Evolutionary conservation across 2,113 vertebrate genomes (phyloP).

Genomic region (Saguinus imperator): DNA sequence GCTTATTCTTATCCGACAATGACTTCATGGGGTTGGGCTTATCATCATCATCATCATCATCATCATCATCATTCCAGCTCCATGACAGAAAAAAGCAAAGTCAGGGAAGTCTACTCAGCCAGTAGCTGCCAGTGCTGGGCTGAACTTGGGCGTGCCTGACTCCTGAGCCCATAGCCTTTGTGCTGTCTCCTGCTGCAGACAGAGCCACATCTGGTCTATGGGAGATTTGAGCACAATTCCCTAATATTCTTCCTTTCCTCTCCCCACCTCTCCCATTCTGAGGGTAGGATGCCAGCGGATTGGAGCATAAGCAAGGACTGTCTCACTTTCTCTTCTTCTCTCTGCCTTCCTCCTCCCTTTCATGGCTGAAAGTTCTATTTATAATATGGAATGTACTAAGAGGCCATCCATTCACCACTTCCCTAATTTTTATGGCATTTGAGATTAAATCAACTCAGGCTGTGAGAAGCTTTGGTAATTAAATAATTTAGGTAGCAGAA

Average conservation of each 20-base stretch:
- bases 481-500: slow-evolving; percentile 79
- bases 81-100: not conserved
- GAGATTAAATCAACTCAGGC: slow-evolving; percentile 71
- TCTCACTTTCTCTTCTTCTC: not conserved
- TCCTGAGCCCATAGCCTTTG: not conserved
- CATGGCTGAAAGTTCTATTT: not conserved
- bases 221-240: not conserved
- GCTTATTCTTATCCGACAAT: not conserved
- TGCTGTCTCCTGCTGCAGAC: not conserved
- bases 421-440: slow-evolving; percentile 65
- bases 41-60: not conserved
- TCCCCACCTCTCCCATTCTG: accelerated
- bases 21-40: not conserved
- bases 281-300: not conserved
- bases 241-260: not conserved
- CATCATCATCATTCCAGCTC: not conserved
- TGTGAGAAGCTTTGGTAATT: slow-evolving; percentile 74
- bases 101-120: not conserved
- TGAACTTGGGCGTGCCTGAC: not conserved
- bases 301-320: not conserved
- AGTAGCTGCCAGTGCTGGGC: not conserved
- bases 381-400: not conserved
- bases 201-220: not conserved
- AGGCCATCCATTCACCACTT: slow-evolving; percentile 32
- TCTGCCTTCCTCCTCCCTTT: not conserved